A percentile compares a stretch with the other conserved stretches of the same genome.
phyloP scores from a whole-genome alignment of 2,888 invertebrate species.

The Koerneria pararmatus region DNA sequence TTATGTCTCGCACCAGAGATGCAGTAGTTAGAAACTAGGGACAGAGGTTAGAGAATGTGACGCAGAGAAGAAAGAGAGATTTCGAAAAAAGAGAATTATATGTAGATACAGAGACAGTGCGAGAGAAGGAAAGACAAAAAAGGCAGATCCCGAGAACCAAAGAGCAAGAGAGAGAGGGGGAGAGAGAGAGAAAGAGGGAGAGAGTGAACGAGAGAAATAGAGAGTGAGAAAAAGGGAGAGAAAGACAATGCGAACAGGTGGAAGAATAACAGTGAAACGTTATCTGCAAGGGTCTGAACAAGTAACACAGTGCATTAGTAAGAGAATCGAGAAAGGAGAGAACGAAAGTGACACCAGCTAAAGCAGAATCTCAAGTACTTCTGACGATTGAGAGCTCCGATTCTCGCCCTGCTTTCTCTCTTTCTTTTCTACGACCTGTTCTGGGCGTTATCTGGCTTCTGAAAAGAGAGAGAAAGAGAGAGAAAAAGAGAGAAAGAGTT shows the following conservation, averaged over 20 bases:
- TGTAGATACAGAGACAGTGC: background rate
- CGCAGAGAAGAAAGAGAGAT: background rate
- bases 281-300: no score
- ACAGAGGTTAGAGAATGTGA: background rate
- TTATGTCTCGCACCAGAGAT: no score
- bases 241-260: background rate
- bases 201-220: background rate
- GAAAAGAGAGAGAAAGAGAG: no score
- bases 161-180: background rate
- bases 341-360: background rate
- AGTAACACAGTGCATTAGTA: no score
- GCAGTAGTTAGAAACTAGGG: no score
- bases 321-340: constrained; percentile 4
- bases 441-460: no score
- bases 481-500: no score
- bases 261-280: background rate
- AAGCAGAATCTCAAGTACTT: no score
- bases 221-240: background rate
- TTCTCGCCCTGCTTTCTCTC: no score
- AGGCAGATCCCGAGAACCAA: background rate
- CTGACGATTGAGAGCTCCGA: no score
- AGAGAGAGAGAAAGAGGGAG: background rate
- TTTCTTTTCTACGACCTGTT: no score
- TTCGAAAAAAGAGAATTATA: background rate
- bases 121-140: background rate